phyloP scores from a whole-genome alignment of 2,888 invertebrate genomes.

The Drosophila imparisetae region DNA sequence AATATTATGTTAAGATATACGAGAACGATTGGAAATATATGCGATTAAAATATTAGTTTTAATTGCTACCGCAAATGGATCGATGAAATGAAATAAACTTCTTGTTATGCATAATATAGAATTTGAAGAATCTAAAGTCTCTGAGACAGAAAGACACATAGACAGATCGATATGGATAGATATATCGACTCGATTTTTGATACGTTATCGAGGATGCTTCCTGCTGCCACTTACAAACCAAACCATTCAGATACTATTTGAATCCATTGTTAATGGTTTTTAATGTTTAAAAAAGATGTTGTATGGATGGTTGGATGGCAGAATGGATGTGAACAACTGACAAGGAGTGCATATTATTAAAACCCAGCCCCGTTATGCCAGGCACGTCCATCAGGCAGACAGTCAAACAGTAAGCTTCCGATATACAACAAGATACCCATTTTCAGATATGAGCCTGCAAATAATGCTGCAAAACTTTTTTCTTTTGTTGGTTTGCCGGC shows the following conservation, averaged over 20 bases:
- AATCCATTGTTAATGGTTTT: not conserved
- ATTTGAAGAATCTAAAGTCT: not conserved
- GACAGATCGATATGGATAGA: not conserved
- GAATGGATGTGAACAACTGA: not conserved
- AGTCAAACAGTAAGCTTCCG: not conserved
- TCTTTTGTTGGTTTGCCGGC: constrained; percentile 6
- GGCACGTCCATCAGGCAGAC: not conserved
- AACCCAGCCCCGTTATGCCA: not conserved
- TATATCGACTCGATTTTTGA: not conserved
- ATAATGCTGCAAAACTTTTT: constrained; percentile 1
- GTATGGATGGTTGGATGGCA: not conserved
- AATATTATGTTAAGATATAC: not conserved
- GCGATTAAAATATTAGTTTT: not conserved
- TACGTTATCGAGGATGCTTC: not conserved
- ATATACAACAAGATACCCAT: constrained; percentile 15
- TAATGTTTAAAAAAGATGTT: not conserved
- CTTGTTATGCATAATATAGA: not conserved
- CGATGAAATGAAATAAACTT: not conserved
- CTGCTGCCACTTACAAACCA: not conserved
- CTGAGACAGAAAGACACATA: not conserved
- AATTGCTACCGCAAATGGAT: not conserved
- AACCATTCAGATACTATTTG: not conserved
- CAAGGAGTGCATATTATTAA: not conserved
- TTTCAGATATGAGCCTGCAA: constrained; percentile 8
- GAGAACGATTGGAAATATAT: not conserved